Evolutionary conservation across 2,797 vertebrate species (phyloP).

Genomic region (Simalia tracyae): DNA sequence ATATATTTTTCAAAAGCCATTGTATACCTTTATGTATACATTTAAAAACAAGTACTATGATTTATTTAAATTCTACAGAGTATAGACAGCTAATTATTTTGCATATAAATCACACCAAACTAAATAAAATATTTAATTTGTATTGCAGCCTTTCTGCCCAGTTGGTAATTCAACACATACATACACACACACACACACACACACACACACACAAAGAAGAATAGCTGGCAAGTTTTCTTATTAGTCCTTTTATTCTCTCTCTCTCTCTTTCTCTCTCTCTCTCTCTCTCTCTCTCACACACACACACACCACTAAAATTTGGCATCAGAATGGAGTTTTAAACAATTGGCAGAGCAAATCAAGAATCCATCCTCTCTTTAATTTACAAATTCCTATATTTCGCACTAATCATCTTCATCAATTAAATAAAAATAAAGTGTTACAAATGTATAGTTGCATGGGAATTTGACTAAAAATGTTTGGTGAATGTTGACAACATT

Average conservation of each 20-base stretch:
- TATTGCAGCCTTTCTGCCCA: not conserved
- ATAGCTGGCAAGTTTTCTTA: not conserved
- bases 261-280: not conserved
- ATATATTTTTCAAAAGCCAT: not conserved
- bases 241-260: not conserved
- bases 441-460: not conserved
- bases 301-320: not conserved
- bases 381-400: not conserved
- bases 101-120: not conserved
- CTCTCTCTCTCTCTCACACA: not conserved
- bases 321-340: not conserved
- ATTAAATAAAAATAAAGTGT: not conserved
- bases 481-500: not conserved
- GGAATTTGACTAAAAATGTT: not conserved
- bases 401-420: not conserved
- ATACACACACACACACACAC: not conserved
- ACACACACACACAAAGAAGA: not conserved
- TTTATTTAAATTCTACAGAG: not conserved
- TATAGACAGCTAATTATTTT: not conserved
- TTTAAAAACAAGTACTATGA: not conserved
- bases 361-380: not conserved
- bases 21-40: not conserved
- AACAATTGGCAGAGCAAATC: not conserved
- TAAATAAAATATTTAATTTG: not conserved
- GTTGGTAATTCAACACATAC: not conserved